A percentile compares a stretch with the other conserved stretches of the same genome.
phyloP scores from a whole-genome alignment of 2,888 invertebrate species.

The Perizoma affinitatum region DNA sequence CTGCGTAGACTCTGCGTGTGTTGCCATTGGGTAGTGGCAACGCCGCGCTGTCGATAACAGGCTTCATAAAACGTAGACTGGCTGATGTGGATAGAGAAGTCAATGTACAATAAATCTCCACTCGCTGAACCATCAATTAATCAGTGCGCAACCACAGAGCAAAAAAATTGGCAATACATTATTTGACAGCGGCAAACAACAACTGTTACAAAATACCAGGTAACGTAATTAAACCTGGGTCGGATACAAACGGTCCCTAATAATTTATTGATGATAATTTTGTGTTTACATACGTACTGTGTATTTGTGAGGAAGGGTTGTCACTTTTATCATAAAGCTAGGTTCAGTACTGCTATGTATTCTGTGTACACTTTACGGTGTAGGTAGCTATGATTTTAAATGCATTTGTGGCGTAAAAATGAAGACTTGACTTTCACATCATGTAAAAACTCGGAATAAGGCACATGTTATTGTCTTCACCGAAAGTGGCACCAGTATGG shows the following conservation, averaged over 20 bases:
- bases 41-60: too few species aligned
- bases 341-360: too few species aligned
- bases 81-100: neutral
- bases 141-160: slow-evolving; percentile 9
- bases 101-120: neutral
- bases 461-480: too few species aligned
- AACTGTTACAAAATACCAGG: slow-evolving; percentile 19
- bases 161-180: slow-evolving; percentile 22
- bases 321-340: neutral
- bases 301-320: slow-evolving; percentile 14
- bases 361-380: too few species aligned
- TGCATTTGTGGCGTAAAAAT: too few species aligned
- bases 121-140: slow-evolving; percentile 4
- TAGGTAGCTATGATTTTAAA: too few species aligned
- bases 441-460: too few species aligned
- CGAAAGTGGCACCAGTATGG: too few species aligned
- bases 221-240: slow-evolving; percentile 34
- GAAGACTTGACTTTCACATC: too few species aligned
- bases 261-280: slow-evolving; percentile 37
- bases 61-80: neutral
- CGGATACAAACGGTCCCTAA: slow-evolving; percentile 32
- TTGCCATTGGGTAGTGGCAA: too few species aligned
- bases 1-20: too few species aligned
- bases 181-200: slow-evolving; percentile 28
- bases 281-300: slow-evolving; percentile 16